These are phyloP conservation scores for Listronotus bonariensis DNA, from an alignment of 1,140 invertebrate species.

Conservation along the genomic window DNA sequence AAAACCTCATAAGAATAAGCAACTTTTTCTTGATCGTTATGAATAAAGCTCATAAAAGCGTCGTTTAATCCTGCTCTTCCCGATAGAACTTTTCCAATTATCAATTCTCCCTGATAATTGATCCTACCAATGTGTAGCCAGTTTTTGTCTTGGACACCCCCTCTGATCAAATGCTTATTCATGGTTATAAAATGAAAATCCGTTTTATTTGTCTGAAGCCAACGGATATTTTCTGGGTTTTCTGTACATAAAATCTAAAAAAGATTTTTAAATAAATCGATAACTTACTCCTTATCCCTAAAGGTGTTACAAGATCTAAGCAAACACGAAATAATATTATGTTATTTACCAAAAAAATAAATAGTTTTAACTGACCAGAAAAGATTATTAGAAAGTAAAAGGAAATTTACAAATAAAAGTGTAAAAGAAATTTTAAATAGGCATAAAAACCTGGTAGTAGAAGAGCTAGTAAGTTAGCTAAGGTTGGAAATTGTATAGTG, in stretches of 20 bases:
- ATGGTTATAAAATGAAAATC: conserved; percentile 22
- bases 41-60: conserved; percentile 12
- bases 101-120: conserved; percentile 14
- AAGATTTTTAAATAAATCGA: too few relatives aligned
- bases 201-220: conserved; percentile 19
- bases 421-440: too few relatives aligned
- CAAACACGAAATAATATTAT: too few relatives aligned
- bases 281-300: too few relatives aligned
- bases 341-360: too few relatives aligned
- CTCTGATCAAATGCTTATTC: conserved; percentile 19
- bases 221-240: conserved; percentile 13
- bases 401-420: too few relatives aligned
- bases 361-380: too few relatives aligned
- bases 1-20: conserved; percentile 16
- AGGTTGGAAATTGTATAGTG: too few relatives aligned
- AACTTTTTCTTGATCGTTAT: neutral
- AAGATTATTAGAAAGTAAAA: too few relatives aligned
- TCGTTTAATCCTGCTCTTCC: conserved; percentile 1
- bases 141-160: conserved; percentile 18
- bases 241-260: conserved; percentile 30
- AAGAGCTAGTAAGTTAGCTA: too few relatives aligned
- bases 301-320: too few relatives aligned
- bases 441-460: too few relatives aligned
- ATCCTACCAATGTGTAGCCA: conserved; percentile 25
- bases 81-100: conserved; percentile 24